Evolutionary conservation across 2,797 vertebrate species (phyloP).

Genomic region (Manis crassicaudata): DNA sequence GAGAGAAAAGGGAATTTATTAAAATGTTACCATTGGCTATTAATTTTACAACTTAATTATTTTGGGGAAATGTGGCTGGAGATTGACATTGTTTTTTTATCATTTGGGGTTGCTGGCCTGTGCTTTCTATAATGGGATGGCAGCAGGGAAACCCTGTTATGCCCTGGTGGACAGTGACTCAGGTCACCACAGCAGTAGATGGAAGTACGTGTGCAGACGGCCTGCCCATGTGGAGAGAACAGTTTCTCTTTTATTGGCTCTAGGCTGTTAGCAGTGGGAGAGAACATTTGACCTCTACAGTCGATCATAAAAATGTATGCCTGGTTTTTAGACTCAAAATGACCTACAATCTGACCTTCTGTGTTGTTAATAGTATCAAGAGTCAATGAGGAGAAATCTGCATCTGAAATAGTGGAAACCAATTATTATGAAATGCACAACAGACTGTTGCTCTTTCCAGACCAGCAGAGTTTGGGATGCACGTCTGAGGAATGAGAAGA

Average conservation of each 20-base stretch:
- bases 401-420: background rate
- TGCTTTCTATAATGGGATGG: background rate
- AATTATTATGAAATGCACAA: background rate
- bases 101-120: background rate
- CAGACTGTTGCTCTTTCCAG: background rate
- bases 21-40: background rate
- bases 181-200: background rate
- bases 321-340: conserved; percentile 12
- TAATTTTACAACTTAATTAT: background rate
- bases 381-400: background rate
- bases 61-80: background rate
- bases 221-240: background rate
- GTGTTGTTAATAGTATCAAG: background rate
- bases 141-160: background rate
- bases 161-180: background rate
- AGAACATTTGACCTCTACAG: background rate
- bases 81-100: conserved; percentile 25
- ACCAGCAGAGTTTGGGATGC: background rate
- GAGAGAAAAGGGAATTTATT: background rate
- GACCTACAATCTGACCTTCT: background rate
- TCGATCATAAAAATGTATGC: background rate
- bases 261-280: background rate
- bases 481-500: background rate
- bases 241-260: background rate
- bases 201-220: background rate